Percentiles rank a stretch among this genome's conserved stretches.
phyloP scores from a whole-genome alignment of 2,113 vertebrate genomes.

The Rhegmatorhina hoffmannsi region DNA sequence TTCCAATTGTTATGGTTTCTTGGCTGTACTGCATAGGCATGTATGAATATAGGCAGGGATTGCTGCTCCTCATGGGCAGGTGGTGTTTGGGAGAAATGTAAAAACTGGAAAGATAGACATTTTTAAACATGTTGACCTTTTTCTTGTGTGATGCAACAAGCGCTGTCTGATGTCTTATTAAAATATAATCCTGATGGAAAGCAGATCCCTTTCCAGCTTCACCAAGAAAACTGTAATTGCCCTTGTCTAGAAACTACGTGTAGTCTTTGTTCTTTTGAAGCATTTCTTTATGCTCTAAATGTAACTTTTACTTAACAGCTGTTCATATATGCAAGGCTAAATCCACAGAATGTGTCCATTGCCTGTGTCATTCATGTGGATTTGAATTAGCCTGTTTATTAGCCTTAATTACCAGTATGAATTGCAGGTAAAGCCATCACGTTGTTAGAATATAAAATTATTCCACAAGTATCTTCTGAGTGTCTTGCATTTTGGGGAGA shows the following conservation, averaged over 20 bases:
- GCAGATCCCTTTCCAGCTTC: constrained; percentile 29
- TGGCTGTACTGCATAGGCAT: background rate
- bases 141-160: background rate
- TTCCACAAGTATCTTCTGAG: background rate
- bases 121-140: constrained; percentile 5
- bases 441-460: background rate
- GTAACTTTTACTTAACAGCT: background rate
- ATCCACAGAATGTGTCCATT: background rate
- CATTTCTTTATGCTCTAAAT: background rate
- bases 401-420: background rate
- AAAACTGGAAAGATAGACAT: background rate
- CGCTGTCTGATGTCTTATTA: background rate
- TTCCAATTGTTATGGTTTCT: background rate
- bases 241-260: background rate
- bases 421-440: background rate
- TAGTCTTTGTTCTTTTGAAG: constrained; percentile 6
- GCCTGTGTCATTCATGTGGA: background rate
- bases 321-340: background rate
- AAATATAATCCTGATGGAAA: constrained; percentile 28
- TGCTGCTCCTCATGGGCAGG: background rate
- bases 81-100: background rate
- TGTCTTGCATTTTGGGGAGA: background rate
- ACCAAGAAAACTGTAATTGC: background rate
- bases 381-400: background rate
- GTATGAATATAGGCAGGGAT: background rate